A percentile compares a stretch with the other conserved stretches of the same genome.
These are phyloP conservation scores for Hypercompe scribonia DNA, from an alignment of 2,888 invertebrate species.

Conservation along the genomic window DNA sequence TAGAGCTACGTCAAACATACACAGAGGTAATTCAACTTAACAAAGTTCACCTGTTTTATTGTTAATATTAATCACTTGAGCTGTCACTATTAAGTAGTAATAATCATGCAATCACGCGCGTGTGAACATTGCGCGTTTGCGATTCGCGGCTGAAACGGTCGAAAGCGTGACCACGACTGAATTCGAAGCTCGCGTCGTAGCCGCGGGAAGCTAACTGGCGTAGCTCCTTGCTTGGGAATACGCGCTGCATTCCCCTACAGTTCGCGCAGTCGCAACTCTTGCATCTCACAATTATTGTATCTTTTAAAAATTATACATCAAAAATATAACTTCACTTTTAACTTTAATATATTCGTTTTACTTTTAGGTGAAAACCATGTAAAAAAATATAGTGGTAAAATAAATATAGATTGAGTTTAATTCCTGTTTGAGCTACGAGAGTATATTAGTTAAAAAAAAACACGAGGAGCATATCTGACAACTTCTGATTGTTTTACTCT, in stretches of 20 bases:
- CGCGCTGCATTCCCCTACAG: conserved; percentile 62
- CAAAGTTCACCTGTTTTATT: conserved; percentile 76
- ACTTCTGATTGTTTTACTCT: too few species aligned
- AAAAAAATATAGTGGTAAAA: too few species aligned
- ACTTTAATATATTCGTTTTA: too few species aligned
- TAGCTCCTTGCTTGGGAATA: conserved; percentile 55
- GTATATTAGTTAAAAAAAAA: background rate
- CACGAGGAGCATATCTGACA: background rate
- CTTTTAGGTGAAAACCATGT: too few species aligned
- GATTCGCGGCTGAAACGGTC: conserved; percentile 48
- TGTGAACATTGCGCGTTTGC: conserved; percentile 70
- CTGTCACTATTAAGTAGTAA: conserved; percentile 74
- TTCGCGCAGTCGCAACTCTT: conserved; percentile 79
- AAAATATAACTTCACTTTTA: too few species aligned
- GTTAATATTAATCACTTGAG: conserved; percentile 78
- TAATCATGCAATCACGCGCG: conserved; percentile 75
- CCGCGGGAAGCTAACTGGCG: conserved; percentile 71
- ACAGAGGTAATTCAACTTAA: conserved; percentile 56
- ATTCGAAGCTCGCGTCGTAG: conserved; percentile 57
- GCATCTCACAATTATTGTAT: conserved; percentile 31
- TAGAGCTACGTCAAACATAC: conserved; percentile 57
- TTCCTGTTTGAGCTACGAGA: background rate
- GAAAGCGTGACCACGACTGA: conserved; percentile 34
- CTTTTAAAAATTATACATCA: conserved; percentile 23
- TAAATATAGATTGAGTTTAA: too few species aligned